phyloP scores from a whole-genome alignment of 53 echinoderm and acorn worm genomes.

The Crossaster papposus region DNA sequence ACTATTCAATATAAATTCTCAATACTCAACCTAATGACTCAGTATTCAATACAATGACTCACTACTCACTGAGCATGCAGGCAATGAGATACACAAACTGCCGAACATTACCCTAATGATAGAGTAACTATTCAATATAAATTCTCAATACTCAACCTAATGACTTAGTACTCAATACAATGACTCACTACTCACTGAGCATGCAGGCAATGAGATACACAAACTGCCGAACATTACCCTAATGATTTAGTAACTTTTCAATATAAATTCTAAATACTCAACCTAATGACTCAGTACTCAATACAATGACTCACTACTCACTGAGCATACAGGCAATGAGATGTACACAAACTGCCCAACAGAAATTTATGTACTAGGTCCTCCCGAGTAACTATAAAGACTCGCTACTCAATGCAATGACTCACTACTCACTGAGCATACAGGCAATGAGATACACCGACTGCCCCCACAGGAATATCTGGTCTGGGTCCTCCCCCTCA shows the following conservation, averaged over 20 bases:
- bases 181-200: constrained; percentile 71
- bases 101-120: constrained; percentile 41
- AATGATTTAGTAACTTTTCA: too few relatives aligned
- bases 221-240: too few relatives aligned
- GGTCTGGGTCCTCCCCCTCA: constrained; percentile 66
- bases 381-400: not conserved
- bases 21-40: constrained; percentile 9
- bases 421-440: constrained; percentile 25
- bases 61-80: constrained; percentile 73
- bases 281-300: too few relatives aligned
- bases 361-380: constrained; percentile 75
- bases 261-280: too few relatives aligned
- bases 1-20: constrained; percentile 1
- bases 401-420: not conserved
- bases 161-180: too few relatives aligned
- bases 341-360: constrained; percentile 84
- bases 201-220: constrained; percentile 69
- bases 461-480: constrained; percentile 88
- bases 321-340: constrained; percentile 68
- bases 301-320: constrained; percentile 60
- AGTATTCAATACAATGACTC: not conserved
- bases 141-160: too few relatives aligned
- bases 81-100: constrained; percentile 67
- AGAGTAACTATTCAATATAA: too few relatives aligned
- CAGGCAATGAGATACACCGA: constrained; percentile 70